Base-by-base conservation (phyloP, 1,140 invertebrate genomes). In the Brachionus asplanchnoidis region DNA sequence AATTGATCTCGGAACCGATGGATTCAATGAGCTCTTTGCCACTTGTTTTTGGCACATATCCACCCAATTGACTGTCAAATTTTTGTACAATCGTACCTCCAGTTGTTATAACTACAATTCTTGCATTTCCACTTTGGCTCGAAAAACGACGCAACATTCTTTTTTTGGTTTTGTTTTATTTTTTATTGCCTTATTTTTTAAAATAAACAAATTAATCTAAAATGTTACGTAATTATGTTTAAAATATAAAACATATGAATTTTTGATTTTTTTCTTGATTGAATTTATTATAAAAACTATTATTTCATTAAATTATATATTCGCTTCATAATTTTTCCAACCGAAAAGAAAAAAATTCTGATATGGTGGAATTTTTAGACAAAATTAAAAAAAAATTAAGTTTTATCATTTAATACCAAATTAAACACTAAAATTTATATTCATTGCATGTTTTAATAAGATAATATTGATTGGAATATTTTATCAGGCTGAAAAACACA, bases 11-110 rank as follows among this genome's bases (percentile, higher is more conserved):
- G 11, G 50, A 60, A 68, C 50, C 53, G 20, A 82, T 44, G 17
- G 79, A 82, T 20, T 82, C 79, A 44, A 82, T 82, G 12, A 82
- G 28, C n/a, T 82, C 79, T 60, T 46, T 60, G 12, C 79, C 79
- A 26, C 79, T 82, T 23, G 79, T 82, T 44, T 82, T 82, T 12
- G 79, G 79, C 7, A 82, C 79, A 60, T 82, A 82, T 9, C 79
- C 79, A 11, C 79, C 79, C n/a, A 60, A 26, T 28, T 40, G 14
- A 65, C 56, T 42, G 53, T 82, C 79, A 32, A 60, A 82, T 32
- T 82, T 82, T 82, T 82, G 79, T 23, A 82, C 79, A 9, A 82
- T 82, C 7, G 79, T 82, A 44, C 79, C 79, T 42, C 79, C 79
- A 26, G 79, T 82, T 60, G 79, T 82, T 11, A 82, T 82, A 0